Evolutionary conservation across 2,888 invertebrate genomes (phyloP), one percentile per base, ranked within the genome.

Genomic region (Hoplodrina ambigua): DNA sequence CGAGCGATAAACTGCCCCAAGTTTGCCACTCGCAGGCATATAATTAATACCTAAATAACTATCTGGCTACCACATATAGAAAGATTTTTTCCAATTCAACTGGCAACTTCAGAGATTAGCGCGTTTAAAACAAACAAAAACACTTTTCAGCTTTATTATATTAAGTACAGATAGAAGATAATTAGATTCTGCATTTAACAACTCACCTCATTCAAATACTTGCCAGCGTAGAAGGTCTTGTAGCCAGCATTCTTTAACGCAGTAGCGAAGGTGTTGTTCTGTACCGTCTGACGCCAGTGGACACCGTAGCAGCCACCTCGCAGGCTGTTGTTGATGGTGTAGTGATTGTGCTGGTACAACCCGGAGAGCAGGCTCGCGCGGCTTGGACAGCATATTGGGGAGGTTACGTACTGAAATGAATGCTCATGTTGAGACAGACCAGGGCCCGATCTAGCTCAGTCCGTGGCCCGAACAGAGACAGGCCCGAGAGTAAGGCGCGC

Each of bases 381-480:
- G 85, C 98, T 98, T 0, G 99, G 99, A 82, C 99, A 99, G 91
- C 99, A 99, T 54, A 99, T 96, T 0, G 99, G 99, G 0, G 98
- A 97, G 53, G 97, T 97, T 0, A 97, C 98, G 93, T 97, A 99
- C 98, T 98, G 89, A 11, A 69, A 70, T 19, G 37, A 11, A 25
- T 44, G 33, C 15, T n/a, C 49, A n/a, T 11, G 17, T 30, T 66
- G 13, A 61, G 19, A 25, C 25, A 25, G 25, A 25, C 2, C 25
- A 25, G 25, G 25, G 25, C 25, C 25, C 25, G 25, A 25, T 25
- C 25, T 25, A 25, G 25, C 25, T 25, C 25, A 25, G 25, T 25
- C 25, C 25, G 25, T 25, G 25, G 25, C 25, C 25, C 25, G 25
- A 25, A 25, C 25, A 25, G 25, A 25, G 25, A 25, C 25, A 25